A percentile compares a stretch with the other conserved stretches of the same genome.
Evolutionary conservation across 1,140 invertebrate genomes (phyloP).

Genomic region (Aphidius gifuensis): DNA sequence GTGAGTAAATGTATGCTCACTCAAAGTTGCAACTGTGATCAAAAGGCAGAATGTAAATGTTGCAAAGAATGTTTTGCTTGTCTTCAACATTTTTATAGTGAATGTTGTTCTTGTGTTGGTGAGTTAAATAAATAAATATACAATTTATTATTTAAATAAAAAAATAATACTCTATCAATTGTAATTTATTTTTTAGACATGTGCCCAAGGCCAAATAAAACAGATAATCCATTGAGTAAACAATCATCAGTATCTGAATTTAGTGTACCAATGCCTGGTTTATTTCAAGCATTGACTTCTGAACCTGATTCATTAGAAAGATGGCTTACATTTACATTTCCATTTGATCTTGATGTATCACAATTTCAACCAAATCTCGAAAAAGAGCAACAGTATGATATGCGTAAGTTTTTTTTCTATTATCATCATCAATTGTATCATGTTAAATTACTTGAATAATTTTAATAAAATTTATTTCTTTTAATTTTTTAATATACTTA

Average conservation of each 20-base stretch:
- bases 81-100: conserved; percentile 81
- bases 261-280: conserved; percentile 72
- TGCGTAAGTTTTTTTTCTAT: conserved; percentile 58
- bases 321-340: conserved; percentile 77
- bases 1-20: conserved; percentile 96
- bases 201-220: conserved; percentile 81
- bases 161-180: background rate
- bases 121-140: conserved; percentile 44
- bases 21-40: conserved; percentile 91
- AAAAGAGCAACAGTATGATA: conserved; percentile 67
- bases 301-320: conserved; percentile 70
- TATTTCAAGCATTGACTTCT: conserved; percentile 79
- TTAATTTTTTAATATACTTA: conserved; percentile 34
- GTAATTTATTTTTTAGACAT: conserved; percentile 62
- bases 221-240: conserved; percentile 66
- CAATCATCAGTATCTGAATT: conserved; percentile 87
- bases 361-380: conserved; percentile 57
- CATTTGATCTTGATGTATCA: conserved; percentile 66
- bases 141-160: background rate
- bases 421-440: no score
- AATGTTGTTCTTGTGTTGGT: conserved; percentile 96
- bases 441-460: conserved; percentile 3
- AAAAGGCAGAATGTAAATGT: conserved; percentile 75
- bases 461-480: conserved; percentile 1
- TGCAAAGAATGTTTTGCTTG: conserved; percentile 91